Evolutionary conservation across 35 echinoderm and acorn worm genomes (phyloP).

Genomic region (Lytechinus variegatus): DNA sequence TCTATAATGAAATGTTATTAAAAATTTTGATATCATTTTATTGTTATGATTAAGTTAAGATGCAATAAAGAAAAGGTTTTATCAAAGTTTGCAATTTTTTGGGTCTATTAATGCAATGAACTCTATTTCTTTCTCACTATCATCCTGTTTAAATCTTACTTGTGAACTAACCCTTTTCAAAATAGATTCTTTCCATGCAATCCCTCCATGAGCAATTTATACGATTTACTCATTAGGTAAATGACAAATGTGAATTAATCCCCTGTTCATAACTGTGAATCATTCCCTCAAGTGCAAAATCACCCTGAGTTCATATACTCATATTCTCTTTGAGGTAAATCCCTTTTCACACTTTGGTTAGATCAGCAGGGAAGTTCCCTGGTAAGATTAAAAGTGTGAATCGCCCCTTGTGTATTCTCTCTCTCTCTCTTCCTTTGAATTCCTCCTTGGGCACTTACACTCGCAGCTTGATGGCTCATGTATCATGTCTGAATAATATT

Average conservation of each 20-base stretch:
- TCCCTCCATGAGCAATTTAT: background rate
- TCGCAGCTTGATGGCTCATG: background rate
- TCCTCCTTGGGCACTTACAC: background rate
- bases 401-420: background rate
- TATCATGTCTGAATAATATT: conserved; percentile 20
- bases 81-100: too few species aligned
- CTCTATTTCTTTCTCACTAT: too few species aligned
- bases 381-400: background rate
- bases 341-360: background rate
- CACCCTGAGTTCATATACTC: background rate
- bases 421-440: background rate
- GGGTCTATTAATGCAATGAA: too few species aligned
- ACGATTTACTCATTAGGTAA: background rate
- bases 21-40: too few species aligned
- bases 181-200: background rate
- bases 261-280: background rate
- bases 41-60: too few species aligned
- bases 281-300: background rate
- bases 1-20: too few species aligned
- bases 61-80: too few species aligned
- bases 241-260: background rate
- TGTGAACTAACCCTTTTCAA: too few species aligned
- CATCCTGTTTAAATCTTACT: too few species aligned
- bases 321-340: background rate
- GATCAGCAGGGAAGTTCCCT: too few species aligned